A percentile compares a stretch with the other conserved stretches of the same genome.
These are phyloP conservation scores for Bryconaethiops microstoma DNA, from an alignment of 2,797 vertebrate genomes.

Conservation along the genomic window DNA sequence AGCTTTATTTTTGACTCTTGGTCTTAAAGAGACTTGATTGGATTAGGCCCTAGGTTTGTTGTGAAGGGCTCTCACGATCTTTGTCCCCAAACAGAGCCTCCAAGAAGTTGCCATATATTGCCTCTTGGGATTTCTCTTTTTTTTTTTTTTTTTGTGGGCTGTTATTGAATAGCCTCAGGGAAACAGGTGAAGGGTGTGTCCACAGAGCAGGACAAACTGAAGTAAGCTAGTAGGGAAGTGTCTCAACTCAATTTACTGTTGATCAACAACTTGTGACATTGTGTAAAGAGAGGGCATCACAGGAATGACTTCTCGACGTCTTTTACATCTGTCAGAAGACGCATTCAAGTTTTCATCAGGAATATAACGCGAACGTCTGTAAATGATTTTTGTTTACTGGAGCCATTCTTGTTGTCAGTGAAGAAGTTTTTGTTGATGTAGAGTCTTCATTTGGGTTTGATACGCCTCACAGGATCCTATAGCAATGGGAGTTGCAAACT, in stretches of 20 bases:
- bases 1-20: slow-evolving; percentile 68
- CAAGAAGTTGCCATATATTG: slow-evolving; percentile 1
- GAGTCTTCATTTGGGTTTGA: neutral
- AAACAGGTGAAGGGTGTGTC: slow-evolving; percentile 45
- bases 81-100: slow-evolving; percentile 14
- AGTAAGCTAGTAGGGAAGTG: slow-evolving; percentile 53
- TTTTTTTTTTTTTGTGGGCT: slow-evolving; percentile 47
- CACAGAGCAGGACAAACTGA: slow-evolving; percentile 34
- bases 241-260: slow-evolving; percentile 4
- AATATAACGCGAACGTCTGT: neutral
- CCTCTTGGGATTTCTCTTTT: too few species aligned
- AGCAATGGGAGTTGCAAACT: slow-evolving; percentile 78
- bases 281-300: neutral
- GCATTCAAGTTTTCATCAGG: neutral
- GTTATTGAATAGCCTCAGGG: slow-evolving; percentile 55
- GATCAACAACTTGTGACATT: neutral
- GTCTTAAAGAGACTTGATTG: slow-evolving; percentile 73
- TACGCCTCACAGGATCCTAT: neutral
- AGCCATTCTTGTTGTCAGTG: neutral
- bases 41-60: slow-evolving; percentile 68
- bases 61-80: slow-evolving; percentile 54
- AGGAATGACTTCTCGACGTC: neutral
- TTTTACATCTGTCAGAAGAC: slow-evolving; percentile 1
- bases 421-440: neutral
- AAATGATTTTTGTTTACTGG: neutral